phyloP scores from a whole-genome alignment of 2,797 vertebrate genomes.

The Leptodactylus fallax region DNA sequence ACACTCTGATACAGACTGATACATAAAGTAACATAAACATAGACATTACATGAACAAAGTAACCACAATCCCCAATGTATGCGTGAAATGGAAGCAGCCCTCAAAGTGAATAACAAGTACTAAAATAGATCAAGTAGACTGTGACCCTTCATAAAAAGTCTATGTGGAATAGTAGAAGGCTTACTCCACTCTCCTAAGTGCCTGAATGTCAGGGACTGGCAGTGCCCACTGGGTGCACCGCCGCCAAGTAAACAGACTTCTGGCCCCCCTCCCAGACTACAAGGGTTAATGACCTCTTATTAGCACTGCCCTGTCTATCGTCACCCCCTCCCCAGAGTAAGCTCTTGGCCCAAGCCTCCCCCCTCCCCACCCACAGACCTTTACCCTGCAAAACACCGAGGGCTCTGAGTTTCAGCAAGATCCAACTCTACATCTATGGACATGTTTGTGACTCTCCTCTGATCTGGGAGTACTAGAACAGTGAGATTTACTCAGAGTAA shows the following conservation, averaged over 20 bases:
- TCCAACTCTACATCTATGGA: neutral
- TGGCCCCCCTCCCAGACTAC: conserved; percentile 1
- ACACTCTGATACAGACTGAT: conserved; percentile 6
- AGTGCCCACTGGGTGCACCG: conserved; percentile 25
- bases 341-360: neutral
- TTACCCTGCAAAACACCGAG: neutral
- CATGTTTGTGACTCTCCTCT: neutral
- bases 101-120: neutral
- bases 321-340: conserved; percentile 5
- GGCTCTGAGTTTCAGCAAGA: neutral
- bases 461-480: neutral
- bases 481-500: too few relatives aligned
- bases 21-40: neutral
- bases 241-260: conserved; percentile 42
- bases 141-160: neutral
- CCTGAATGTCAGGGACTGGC: conserved; percentile 24
- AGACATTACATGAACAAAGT: conserved; percentile 9
- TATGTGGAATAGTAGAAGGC: neutral
- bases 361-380: neutral
- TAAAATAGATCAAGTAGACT: neutral
- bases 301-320: conserved; percentile 42
- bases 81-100: neutral
- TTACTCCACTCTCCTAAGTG: neutral
- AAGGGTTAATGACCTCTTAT: conserved; percentile 61
- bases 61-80: neutral